Evolutionary conservation across 2,888 invertebrate genomes (phyloP).

Genomic region (Stramonita haemastoma): DNA sequence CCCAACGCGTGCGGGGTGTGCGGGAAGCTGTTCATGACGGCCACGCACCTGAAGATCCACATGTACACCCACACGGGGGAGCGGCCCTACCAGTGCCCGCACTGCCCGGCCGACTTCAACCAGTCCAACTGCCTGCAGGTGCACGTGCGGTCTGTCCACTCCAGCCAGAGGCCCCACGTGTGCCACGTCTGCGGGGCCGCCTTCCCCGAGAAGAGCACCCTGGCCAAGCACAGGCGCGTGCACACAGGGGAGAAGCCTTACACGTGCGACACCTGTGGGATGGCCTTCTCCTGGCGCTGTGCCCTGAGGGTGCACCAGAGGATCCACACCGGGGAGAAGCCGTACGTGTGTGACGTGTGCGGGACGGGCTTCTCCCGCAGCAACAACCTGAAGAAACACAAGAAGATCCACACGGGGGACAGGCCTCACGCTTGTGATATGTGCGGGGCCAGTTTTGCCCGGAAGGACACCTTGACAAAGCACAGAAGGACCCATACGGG

Average conservation of each 20-base stretch:
- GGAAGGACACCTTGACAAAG: too few relatives aligned
- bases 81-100: constrained; percentile 39
- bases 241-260: not conserved
- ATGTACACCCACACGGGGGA: constrained; percentile 33
- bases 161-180: constrained; percentile 26
- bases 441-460: constrained; percentile 42
- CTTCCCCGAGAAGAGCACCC: constrained; percentile 36
- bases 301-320: not conserved
- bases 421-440: constrained; percentile 44
- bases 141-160: constrained; percentile 35
- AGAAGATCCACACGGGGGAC: constrained; percentile 37
- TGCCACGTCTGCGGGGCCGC: constrained; percentile 37
- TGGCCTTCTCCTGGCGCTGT: not conserved
- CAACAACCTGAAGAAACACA: constrained; percentile 38
- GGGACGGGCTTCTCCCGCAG: constrained; percentile 40
- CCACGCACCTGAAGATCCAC: constrained; percentile 25
- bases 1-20: not conserved
- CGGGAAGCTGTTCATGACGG: not conserved
- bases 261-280: not conserved
- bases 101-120: constrained; percentile 36
- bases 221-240: constrained; percentile 23
- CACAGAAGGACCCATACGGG: too few relatives aligned
- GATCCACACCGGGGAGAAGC: constrained; percentile 44
- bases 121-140: constrained; percentile 27
- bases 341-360: constrained; percentile 41